A percentile compares a stretch with the other conserved stretches of the same genome.
These are phyloP conservation scores for Mizuhopecten yessoensis DNA, from an alignment of 1,140 invertebrate species.

Conservation along the genomic window DNA sequence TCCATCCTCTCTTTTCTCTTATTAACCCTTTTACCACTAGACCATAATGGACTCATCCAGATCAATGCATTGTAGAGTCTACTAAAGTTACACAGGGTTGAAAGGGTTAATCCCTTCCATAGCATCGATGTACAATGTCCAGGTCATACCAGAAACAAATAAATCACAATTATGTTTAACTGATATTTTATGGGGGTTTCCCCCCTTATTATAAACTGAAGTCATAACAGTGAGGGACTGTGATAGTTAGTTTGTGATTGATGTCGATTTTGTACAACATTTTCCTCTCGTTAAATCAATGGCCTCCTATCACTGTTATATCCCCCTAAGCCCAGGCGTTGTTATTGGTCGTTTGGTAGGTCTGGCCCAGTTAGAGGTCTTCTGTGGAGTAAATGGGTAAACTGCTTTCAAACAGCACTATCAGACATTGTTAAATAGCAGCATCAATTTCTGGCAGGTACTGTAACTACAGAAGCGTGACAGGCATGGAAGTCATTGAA, in stretches of 20 bases:
- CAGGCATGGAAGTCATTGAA: background rate
- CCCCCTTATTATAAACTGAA: background rate
- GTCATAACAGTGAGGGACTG: background rate
- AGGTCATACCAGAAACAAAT: background rate
- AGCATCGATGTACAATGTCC: background rate
- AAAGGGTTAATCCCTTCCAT: no score
- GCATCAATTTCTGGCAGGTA: background rate
- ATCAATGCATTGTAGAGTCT: no score
- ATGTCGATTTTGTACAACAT: background rate
- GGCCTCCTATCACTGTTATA: background rate
- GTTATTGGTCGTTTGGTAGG: no score
- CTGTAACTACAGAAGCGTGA: background rate
- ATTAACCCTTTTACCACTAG: no score
- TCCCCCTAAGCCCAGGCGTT: background rate
- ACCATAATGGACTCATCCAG: no score
- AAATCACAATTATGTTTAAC: constrained; percentile 8
- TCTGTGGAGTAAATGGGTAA: no score
- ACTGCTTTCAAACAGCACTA: no score
- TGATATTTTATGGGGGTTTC: background rate
- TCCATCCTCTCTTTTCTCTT: no score
- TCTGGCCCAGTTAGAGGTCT: no score
- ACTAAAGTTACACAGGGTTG: no score
- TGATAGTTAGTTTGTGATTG: background rate
- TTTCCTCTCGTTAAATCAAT: constrained; percentile 16
- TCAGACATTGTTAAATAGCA: no score